Evolutionary conservation across 1,140 invertebrate genomes (phyloP), one percentile per base, ranked within the genome.

Genomic region (Megathymus violae): DNA sequence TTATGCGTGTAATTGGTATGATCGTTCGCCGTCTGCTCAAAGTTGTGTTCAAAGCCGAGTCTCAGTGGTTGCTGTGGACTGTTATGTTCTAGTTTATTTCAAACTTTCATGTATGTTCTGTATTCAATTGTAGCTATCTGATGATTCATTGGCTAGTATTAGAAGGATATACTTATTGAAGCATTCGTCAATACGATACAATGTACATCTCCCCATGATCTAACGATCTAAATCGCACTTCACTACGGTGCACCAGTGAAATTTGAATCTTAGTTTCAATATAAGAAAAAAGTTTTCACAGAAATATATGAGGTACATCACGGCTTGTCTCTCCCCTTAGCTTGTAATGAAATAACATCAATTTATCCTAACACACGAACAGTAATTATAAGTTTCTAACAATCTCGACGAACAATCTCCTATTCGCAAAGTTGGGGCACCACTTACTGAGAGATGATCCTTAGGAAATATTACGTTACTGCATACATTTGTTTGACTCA

Each of bases 1-100:
- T 58, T 46, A 58, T 46, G 41, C 41, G 25, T 27, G 10, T 58
- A 58, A 58, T 46, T 46, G 17, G 22, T 13, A 58, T 40, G 17
- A 40, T 13, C 13, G 22, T 34, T 10, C 19, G 31, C 31, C 48
- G 48, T 17, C 34, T 13, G 46, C 46, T 58, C 40, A 19, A 46
- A 17, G 15, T 19, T 11, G 14, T 0, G 4, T 15, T 1, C n/a
- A 14, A 48, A 34, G 27, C 19, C 14, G 13, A 43, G 15, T 43
- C 16, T 31, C 7, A 31, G 27, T 6, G 27, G 27, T 31, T 31
- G n/a, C 7, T 31, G 27, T 31, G 3, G 27, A 1, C 27, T 3
- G 27, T 6, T 9, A 7, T 34, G 15, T 27, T 13, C 14, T 4
- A 48, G 4, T 34, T 48, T 34, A 46, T 43, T 43, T 43, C 40